Base-by-base conservation (phyloP, 2,113 vertebrate genomes). In the Anser brachyrhynchus region DNA sequence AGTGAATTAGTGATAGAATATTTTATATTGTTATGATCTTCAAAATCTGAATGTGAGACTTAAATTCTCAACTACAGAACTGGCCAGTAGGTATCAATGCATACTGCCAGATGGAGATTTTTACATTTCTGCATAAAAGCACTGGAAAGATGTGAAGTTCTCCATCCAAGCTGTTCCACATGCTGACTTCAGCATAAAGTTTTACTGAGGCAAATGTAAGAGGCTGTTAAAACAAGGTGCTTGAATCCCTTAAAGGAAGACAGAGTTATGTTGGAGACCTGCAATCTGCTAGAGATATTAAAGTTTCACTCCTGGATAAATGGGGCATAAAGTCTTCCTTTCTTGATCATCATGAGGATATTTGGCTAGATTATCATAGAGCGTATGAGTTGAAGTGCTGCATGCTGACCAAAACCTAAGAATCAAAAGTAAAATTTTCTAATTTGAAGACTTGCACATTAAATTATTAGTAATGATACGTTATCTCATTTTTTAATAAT, bases 211-310 rank as follows among this genome's bases (percentile, higher is more conserved):
- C 0, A 0, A 76, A 73, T 51, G 46, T 29, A 91, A 88, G 64
- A 91, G 22, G 75, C 67, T 83, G 73, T 77, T 72, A 90, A 93
- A 96, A 93, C 64, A 13, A 90, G 33, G 20, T 83, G 64, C 39
- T 62, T 55, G n/a, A 86, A 90, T 92, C 31, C 13, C 46, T 95
- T 77, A 67, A 87, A 90, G 58, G 62, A 77, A 52, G 35, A 18
- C 72, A 67, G 44, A 90, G 44, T 77, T 90, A 41, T 70, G 92
- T 46, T 92, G 31, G 23, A 94, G 54, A 62, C 55, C n/a, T 71
- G 15, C 15, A 79, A 49, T 57, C 58, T 41, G 61, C 10, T 14
- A 55, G 41, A 13, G 13, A 11, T 65, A 49, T 54, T 62, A 87
- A 87, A 84, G 44, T 52, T 54, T 51, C 17, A 49, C 19, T 13